Base-by-base conservation (phyloP, 2,888 invertebrate genomes). In the Cantharis lateralis region DNA sequence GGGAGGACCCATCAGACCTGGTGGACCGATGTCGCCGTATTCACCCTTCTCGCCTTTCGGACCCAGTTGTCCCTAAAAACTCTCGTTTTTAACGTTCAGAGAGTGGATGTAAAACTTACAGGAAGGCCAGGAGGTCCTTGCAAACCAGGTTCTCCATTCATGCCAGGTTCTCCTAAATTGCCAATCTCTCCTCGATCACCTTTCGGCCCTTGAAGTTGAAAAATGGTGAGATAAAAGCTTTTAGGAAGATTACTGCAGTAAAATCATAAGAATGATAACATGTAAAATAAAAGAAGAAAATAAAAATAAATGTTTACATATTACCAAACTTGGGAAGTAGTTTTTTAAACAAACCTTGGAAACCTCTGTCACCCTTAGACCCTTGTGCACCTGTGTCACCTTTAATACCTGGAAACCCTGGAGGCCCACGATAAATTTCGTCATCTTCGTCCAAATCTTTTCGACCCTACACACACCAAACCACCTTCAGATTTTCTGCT, bases 1-100 rank as follows among this genome's bases (percentile, higher is more conserved):
- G 15, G 98, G 97, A 32, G 97, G 96, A 81, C 98, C 98, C 93
- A 98, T 95, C 84, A 97, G 91, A 78, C 98, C 98, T 11, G 98
- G 96, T 10, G 96, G 96, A 68, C 97, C 97, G 87, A 97, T 96
- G 86, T 96, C 96, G 10, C 97, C 97, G 86, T 94, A 95, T 85
- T 95, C 95, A 74, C 96, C 96, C 85, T 95, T 95, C 82, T 94
- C 95, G 69, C 98, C 98, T 85, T 96, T 96, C 5, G 95, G 94
- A 16, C 97, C 97, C 83, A 93, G 91, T 84, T 93, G 92, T 70
- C 97, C 97, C 91, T 95, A 88, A 20, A n/a, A 28, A 1, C 15
- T 48, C 15, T 0, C 16, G 86, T 32, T 20, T 26, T 13, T 16
- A 69, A 13, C 69, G 68, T 69, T 69, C 13, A n/a, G 1, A 15